These are phyloP conservation scores for Bubo blakistoni DNA, from an alignment of 2,113 vertebrate genomes.

Conservation along the genomic window DNA sequence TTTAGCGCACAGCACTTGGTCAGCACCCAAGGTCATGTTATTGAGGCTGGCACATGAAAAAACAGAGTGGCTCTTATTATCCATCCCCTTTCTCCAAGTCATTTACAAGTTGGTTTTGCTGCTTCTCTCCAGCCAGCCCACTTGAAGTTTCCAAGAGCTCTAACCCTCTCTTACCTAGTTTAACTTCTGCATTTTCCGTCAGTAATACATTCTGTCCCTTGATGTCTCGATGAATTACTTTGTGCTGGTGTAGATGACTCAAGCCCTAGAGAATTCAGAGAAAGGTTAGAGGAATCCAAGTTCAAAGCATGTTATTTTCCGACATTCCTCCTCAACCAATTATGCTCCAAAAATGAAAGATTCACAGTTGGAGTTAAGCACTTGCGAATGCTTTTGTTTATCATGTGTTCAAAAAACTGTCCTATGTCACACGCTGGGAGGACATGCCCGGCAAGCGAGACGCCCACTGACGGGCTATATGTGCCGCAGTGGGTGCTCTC, in stretches of 20 bases:
- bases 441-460: not conserved
- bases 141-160: not conserved
- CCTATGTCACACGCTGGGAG: not conserved
- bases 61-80: not conserved
- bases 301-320: constrained; percentile 36
- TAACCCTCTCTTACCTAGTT: constrained; percentile 83
- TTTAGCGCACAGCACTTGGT: not conserved
- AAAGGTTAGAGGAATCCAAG: constrained; percentile 38
- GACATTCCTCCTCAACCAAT: constrained; percentile 22
- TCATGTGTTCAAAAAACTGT: not conserved
- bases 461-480: fast-evolving
- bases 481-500: not conserved
- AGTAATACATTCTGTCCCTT: constrained; percentile 98
- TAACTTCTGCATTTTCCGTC: constrained; percentile 98
- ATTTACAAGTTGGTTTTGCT: not conserved
- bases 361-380: not conserved
- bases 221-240: constrained; percentile 98
- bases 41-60: not conserved
- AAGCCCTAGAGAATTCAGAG: constrained; percentile 82
- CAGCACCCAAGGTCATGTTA: not conserved
- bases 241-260: constrained; percentile 98
- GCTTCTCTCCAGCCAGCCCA: not conserved
- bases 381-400: not conserved
- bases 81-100: not conserved
- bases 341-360: constrained; percentile 3